Percentiles rank a stretch among this genome's conserved stretches.
Conservation (phyloP, 2,888 invertebrate genomes). For the Xanthostigma xanthostigma region DNA sequence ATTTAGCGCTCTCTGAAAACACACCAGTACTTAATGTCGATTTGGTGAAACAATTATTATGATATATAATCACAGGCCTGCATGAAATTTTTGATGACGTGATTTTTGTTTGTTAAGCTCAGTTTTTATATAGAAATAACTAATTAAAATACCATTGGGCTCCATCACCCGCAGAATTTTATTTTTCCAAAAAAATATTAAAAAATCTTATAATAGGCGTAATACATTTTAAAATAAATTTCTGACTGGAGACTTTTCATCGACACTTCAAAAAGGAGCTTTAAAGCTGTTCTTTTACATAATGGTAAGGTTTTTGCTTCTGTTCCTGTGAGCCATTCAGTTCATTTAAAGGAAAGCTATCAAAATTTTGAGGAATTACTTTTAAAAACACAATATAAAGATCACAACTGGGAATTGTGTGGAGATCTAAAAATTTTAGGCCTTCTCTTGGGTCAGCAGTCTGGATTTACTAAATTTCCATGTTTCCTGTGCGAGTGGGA, state of each 20-base stretch:
- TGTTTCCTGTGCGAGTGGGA: slow-evolving; percentile 18
- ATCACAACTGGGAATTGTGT: slow-evolving; percentile 2
- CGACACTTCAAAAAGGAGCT: slow-evolving; percentile 16
- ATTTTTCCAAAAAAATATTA: too few species aligned
- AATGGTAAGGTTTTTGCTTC: slow-evolving; percentile 19
- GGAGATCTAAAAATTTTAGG: slow-evolving; percentile 15
- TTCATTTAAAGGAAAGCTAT: slow-evolving; percentile 14
- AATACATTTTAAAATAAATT: too few species aligned
- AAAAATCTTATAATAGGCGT: too few species aligned
- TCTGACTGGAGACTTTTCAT: slow-evolving; percentile 19
- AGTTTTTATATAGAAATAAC: too few species aligned
- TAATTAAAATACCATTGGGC: too few species aligned
- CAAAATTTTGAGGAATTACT: slow-evolving; percentile 3
- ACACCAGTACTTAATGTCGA: too few species aligned
- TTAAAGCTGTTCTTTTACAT: slow-evolving; percentile 17
- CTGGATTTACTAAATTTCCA: slow-evolving; percentile 17
- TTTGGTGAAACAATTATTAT: too few species aligned
- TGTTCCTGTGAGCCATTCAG: slow-evolving; percentile 16
- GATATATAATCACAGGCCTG: too few species aligned
- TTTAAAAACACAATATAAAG: neutral
- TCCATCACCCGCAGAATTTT: too few species aligned
- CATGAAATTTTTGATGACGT: too few species aligned
- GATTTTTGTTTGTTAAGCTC: too few species aligned
- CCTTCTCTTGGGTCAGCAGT: slow-evolving; percentile 17
- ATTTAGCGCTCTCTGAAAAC: too few species aligned